Conservation (phyloP, 2,113 vertebrate genomes). For the Nycticebus coucang region DNA sequence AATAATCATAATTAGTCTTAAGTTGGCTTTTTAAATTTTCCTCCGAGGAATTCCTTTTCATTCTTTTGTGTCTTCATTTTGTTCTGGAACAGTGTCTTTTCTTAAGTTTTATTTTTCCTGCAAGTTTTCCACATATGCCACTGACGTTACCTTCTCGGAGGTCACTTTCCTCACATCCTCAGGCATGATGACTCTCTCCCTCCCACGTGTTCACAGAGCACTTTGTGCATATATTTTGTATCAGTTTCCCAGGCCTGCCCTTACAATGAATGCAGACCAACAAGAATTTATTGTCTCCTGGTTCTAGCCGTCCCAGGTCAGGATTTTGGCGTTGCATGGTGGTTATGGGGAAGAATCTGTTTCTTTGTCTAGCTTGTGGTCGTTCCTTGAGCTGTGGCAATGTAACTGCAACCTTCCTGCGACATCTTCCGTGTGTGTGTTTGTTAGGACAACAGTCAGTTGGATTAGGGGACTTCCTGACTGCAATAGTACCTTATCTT, state of each 20-base stretch:
- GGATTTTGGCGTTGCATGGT: background rate
- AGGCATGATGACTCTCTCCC: background rate
- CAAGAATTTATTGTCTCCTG: background rate
- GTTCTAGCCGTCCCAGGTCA: background rate
- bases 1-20: background rate
- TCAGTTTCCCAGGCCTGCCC: background rate
- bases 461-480: background rate
- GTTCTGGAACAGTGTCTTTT: background rate
- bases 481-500: background rate
- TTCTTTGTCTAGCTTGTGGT: background rate
- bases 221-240: background rate
- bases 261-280: background rate
- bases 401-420: background rate
- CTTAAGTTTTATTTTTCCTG: background rate
- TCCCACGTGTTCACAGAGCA: background rate
- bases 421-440: background rate
- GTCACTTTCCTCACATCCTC: background rate
- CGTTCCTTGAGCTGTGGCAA: background rate
- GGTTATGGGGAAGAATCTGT: background rate
- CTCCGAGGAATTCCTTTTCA: background rate
- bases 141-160: background rate
- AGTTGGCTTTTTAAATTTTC: background rate
- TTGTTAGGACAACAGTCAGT: background rate
- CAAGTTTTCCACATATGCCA: background rate
- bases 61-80: background rate